Evolutionary conservation across 2,888 invertebrate genomes (phyloP).

Genomic region (Apamea epomidion): DNA sequence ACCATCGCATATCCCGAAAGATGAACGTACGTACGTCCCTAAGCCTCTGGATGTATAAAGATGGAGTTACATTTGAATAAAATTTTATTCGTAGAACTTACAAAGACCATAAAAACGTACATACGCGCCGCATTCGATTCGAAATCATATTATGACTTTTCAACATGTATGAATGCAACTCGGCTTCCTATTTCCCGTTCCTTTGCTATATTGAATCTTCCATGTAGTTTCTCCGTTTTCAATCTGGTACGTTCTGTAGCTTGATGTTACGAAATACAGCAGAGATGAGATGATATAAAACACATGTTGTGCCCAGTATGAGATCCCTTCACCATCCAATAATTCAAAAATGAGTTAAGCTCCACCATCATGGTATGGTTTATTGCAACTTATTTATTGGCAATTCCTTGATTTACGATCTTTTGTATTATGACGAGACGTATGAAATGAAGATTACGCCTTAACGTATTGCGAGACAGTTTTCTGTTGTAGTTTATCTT

Average conservation of each 20-base stretch:
- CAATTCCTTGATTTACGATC: slow-evolving; percentile 74
- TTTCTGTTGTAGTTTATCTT: slow-evolving; percentile 31
- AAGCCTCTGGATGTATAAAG: slow-evolving; percentile 69
- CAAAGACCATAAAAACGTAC: slow-evolving; percentile 81
- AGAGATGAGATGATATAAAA: slow-evolving; percentile 84
- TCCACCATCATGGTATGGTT: slow-evolving; percentile 78
- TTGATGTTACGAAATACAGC: slow-evolving; percentile 82
- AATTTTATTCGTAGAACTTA: slow-evolving; percentile 79
- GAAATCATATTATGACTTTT: slow-evolving; percentile 87
- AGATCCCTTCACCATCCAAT: slow-evolving; percentile 80
- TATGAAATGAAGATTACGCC: slow-evolving; percentile 62
- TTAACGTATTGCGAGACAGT: slow-evolving; percentile 41
- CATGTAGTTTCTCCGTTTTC: slow-evolving; percentile 84
- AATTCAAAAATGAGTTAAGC: slow-evolving; percentile 86
- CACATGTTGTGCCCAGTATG: slow-evolving; percentile 85
- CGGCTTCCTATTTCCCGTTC: slow-evolving; percentile 81
- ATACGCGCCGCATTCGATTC: slow-evolving; percentile 83
- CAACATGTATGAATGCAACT: slow-evolving; percentile 86
- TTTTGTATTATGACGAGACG: slow-evolving; percentile 71
- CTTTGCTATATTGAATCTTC: slow-evolving; percentile 85
- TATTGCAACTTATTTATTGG: slow-evolving; percentile 80
- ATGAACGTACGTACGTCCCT: slow-evolving; percentile 68
- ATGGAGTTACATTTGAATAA: slow-evolving; percentile 76
- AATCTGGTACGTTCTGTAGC: slow-evolving; percentile 80
- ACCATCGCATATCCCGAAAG: slow-evolving; percentile 67